phyloP scores from a whole-genome alignment of 2,797 vertebrate genomes.

The Nannoperca obscura region DNA sequence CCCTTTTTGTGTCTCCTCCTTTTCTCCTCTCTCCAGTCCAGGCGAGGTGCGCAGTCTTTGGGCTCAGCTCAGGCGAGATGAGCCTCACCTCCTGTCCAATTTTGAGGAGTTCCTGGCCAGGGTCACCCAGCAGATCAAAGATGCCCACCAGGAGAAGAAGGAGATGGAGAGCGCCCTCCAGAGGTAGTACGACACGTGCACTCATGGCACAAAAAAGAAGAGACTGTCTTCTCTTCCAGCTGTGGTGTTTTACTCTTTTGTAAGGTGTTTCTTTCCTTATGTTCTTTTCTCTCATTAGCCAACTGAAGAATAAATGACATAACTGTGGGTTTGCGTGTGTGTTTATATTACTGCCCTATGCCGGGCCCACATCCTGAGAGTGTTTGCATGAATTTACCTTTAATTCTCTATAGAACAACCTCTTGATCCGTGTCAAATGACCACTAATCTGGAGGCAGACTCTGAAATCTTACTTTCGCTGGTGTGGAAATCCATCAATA shows the following conservation, averaged over 20 bases:
- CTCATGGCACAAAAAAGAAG: no score
- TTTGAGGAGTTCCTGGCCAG: constrained; percentile 93
- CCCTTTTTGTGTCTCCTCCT: background rate
- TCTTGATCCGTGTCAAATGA: constrained; percentile 72
- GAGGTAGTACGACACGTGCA: constrained; percentile 80
- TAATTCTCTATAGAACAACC: constrained; percentile 68
- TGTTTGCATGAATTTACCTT: constrained; percentile 62
- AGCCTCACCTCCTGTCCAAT: constrained; percentile 90
- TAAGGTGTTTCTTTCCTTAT: background rate
- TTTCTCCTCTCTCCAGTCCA: constrained; percentile 78
- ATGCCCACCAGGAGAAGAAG: constrained; percentile 90
- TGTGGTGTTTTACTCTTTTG: background rate
- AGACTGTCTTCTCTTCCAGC: background rate
- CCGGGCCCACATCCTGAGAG: background rate
- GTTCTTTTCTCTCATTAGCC: constrained; percentile 7
- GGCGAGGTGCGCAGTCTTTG: constrained; percentile 90
- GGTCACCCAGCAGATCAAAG: constrained; percentile 91
- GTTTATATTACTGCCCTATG: constrained; percentile 5
- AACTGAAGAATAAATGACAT: constrained; percentile 30
- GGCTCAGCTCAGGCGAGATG: constrained; percentile 89
- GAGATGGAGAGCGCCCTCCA: constrained; percentile 91
- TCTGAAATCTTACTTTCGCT: constrained; percentile 29
- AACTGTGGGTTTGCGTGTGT: constrained; percentile 10
- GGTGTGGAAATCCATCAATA: constrained; percentile 8
- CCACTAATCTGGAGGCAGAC: constrained; percentile 57